phyloP scores from a whole-genome alignment of 2,888 invertebrate species.

The Lymantria monacha region DNA sequence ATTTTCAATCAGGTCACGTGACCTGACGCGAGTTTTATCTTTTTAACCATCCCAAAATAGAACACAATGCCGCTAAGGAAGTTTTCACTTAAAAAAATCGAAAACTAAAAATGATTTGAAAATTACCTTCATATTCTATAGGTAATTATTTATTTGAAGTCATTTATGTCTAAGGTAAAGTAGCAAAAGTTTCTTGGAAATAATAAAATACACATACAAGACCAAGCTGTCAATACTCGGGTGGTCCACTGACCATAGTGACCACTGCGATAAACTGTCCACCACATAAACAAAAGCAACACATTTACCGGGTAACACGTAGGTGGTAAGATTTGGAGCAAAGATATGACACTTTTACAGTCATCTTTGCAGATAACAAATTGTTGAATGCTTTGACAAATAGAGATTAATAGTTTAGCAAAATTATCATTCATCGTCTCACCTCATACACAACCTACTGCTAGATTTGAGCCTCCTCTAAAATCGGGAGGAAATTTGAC shows the following conservation, averaged over 20 bases:
- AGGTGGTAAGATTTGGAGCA: constrained; percentile 46
- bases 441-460: too few relatives aligned
- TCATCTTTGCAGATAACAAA: constrained; percentile 35
- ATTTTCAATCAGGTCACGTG: too few relatives aligned
- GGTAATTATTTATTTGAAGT: background rate
- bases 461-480: too few relatives aligned
- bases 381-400: constrained; percentile 59
- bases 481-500: too few relatives aligned
- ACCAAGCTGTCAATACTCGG: constrained; percentile 16
- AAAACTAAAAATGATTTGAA: too few relatives aligned
- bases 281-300: constrained; percentile 42
- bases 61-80: too few relatives aligned
- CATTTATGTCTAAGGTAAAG: too few relatives aligned
- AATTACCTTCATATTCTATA: too few relatives aligned
- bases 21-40: too few relatives aligned
- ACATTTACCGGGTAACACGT: constrained; percentile 40
- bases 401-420: constrained; percentile 49
- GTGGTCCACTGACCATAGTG: constrained; percentile 42
- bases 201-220: background rate
- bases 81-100: too few relatives aligned
- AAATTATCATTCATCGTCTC: constrained; percentile 17
- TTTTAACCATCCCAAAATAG: too few relatives aligned
- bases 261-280: constrained; percentile 18
- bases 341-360: constrained; percentile 46
- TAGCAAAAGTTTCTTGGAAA: too few relatives aligned